phyloP scores from a whole-genome alignment of 1,140 invertebrate genomes.

The Papilio glaucus region DNA sequence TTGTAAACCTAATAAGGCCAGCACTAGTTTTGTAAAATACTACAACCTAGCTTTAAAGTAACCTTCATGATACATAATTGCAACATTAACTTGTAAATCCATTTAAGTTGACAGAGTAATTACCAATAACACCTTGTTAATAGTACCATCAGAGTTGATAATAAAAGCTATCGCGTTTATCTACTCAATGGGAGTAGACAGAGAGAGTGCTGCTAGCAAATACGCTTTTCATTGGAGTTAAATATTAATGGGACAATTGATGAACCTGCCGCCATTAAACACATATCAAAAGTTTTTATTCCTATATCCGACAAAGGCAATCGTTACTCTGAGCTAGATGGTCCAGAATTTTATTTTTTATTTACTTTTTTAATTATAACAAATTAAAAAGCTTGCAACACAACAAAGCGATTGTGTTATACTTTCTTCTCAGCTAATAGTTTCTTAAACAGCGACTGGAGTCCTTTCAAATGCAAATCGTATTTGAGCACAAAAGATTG shows the following conservation, averaged over 20 bases:
- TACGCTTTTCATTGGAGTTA: no score
- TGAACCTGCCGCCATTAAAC: no score
- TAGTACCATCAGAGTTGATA: neutral
- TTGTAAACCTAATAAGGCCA: slow-evolving; percentile 31
- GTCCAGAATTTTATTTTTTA: no score
- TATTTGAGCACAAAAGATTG: slow-evolving; percentile 21
- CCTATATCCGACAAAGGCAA: no score
- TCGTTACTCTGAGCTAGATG: no score
- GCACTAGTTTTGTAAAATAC: slow-evolving; percentile 4
- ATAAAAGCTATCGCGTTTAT: no score
- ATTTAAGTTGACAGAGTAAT: slow-evolving; percentile 28
- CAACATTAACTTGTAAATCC: slow-evolving; percentile 28
- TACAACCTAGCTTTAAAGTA: slow-evolving; percentile 16
- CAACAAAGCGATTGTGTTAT: neutral
- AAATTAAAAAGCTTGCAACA: neutral
- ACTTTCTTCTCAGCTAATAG: neutral
- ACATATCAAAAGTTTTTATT: no score
- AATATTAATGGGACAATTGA: no score
- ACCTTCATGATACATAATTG: slow-evolving; percentile 28
- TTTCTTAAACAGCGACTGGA: slow-evolving; percentile 5
- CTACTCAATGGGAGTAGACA: no score
- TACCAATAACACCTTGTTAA: neutral
- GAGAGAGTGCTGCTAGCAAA: no score
- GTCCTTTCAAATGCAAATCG: slow-evolving; percentile 35
- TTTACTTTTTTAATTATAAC: no score